Percentiles rank a stretch among this genome's conserved stretches.
Conservation (phyloP, 2,888 invertebrate genomes). For the Acanthosoma haemorrhoidale region DNA sequence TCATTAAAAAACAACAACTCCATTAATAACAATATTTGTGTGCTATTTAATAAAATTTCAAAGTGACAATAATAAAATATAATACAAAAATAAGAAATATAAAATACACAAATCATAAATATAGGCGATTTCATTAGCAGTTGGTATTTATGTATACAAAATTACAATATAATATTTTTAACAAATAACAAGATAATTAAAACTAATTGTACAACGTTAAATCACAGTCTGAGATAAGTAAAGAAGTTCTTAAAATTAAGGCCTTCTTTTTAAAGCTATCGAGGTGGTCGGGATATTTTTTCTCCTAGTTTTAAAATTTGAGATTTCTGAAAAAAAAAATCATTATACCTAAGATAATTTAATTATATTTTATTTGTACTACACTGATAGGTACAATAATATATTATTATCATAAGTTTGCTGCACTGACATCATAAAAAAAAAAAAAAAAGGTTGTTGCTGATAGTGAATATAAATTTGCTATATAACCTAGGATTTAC, state of each 20-base stretch:
- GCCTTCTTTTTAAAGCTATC: conserved; percentile 11
- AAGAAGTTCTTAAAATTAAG: background rate
- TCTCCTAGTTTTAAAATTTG: conserved; percentile 39
- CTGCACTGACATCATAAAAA: too few relatives aligned
- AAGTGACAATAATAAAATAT: background rate
- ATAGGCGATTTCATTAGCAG: background rate
- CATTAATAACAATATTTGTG: background rate
- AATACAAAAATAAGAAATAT: background rate
- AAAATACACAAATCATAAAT: background rate
- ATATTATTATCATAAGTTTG: too few relatives aligned
- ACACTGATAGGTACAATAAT: too few relatives aligned
- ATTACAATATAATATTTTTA: background rate
- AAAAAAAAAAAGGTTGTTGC: too few relatives aligned
- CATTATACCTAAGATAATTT: too few relatives aligned
- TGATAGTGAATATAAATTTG: too few relatives aligned
- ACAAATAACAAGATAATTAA: conserved; percentile 14
- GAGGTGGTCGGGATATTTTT: conserved; percentile 28
- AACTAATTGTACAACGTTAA: conserved; percentile 15
- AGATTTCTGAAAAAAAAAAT: conserved; percentile 41
- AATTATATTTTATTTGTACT: too few relatives aligned
- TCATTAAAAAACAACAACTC: too few relatives aligned
- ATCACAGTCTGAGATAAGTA: conserved; percentile 15
- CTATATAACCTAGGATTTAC: too few relatives aligned
- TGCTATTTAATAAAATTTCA: conserved; percentile 4
- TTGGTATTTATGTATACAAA: background rate